These are phyloP conservation scores for Apistogramma diplotaenia DNA, from an alignment of 2,113 vertebrate species.

Conservation along the genomic window DNA sequence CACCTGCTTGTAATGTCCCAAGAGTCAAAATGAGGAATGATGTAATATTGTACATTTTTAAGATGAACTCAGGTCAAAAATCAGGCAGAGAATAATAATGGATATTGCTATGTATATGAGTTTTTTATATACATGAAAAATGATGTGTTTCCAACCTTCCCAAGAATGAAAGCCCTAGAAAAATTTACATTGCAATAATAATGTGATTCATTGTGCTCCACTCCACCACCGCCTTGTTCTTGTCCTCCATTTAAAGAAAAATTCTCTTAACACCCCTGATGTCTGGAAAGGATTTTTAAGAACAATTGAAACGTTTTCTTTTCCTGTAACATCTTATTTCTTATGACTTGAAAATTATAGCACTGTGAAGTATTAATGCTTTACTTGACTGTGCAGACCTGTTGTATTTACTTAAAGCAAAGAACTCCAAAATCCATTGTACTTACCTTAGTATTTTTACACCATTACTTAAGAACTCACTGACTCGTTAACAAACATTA, in stretches of 20 bases:
- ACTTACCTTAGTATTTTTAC: background rate
- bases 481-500: background rate
- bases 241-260: too few relatives aligned
- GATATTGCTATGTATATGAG: background rate
- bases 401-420: background rate
- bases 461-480: background rate
- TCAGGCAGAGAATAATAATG: background rate
- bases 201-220: too few relatives aligned
- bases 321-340: background rate
- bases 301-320: background rate
- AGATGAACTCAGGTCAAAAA: background rate
- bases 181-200: too few relatives aligned
- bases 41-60: constrained; percentile 2
- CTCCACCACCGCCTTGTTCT: too few relatives aligned
- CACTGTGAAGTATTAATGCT: too few relatives aligned
- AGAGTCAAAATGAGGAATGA: background rate
- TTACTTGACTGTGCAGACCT: too few relatives aligned
- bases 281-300: background rate
- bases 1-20: constrained; percentile 47
- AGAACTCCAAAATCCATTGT: background rate
- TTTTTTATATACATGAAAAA: background rate
- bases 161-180: too few relatives aligned
- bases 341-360: too few relatives aligned
- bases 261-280: too few relatives aligned
- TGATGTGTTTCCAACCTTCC: background rate